Conservation (phyloP, 1,140 invertebrate species). For the Drosophila jambulina region DNA sequence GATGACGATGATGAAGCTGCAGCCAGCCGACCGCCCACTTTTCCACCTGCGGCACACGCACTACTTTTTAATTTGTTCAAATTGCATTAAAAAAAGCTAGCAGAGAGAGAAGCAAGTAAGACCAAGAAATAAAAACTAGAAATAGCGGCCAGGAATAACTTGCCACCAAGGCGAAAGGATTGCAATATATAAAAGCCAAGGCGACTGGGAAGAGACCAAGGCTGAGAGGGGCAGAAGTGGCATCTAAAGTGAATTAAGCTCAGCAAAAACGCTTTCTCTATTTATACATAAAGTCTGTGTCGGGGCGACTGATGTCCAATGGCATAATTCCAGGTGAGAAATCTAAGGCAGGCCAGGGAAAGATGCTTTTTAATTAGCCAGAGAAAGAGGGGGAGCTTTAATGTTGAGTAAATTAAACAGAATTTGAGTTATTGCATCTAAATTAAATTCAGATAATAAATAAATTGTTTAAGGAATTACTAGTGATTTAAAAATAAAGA, state of each 20-base stretch:
- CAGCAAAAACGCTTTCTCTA: slow-evolving; percentile 35
- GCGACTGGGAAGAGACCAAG: background rate
- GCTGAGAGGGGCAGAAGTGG: slow-evolving; percentile 4
- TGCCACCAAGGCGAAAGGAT: slow-evolving; percentile 13
- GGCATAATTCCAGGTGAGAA: background rate
- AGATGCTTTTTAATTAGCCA: slow-evolving; percentile 15
- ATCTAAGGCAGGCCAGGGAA: background rate
- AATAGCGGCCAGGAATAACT: slow-evolving; percentile 26
- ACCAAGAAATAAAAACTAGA: slow-evolving; percentile 37
- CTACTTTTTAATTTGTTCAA: slow-evolving; percentile 78
- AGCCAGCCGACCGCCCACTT: background rate
- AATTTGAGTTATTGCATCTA: background rate
- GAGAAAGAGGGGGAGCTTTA: background rate
- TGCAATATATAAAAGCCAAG: background rate
- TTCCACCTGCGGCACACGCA: slow-evolving; percentile 45
- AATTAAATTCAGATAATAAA: background rate
- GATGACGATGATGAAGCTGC: slow-evolving; percentile 17
- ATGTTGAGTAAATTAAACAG: background rate
- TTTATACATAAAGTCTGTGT: slow-evolving; percentile 6
- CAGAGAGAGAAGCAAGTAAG: slow-evolving; percentile 1
- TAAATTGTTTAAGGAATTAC: background rate
- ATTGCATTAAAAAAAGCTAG: slow-evolving; percentile 65
- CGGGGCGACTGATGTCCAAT: slow-evolving; percentile 6
- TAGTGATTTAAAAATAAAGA: background rate
- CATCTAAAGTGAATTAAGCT: slow-evolving; percentile 68